Percentiles rank a stretch among this genome's conserved stretches.
Evolutionary conservation across 2,113 vertebrate species (phyloP).

Genomic region (Gallinago paraguaiae): DNA sequence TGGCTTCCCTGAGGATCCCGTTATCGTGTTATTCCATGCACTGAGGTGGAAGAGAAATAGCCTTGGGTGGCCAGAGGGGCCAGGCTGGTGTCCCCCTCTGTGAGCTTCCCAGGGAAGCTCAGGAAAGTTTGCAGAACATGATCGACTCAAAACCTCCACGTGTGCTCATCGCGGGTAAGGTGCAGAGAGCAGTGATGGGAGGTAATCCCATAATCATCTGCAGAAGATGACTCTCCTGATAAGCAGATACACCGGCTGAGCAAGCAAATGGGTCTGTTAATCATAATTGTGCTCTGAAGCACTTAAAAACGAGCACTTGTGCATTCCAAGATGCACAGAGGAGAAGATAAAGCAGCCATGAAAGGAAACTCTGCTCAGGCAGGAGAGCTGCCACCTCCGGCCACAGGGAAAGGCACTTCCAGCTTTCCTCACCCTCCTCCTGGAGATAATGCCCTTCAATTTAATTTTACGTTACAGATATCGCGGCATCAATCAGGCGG

Average conservation of each 20-base stretch:
- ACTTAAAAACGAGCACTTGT: not conserved
- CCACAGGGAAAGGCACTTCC: not conserved
- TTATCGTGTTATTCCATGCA: not conserved
- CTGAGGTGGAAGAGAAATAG: not conserved
- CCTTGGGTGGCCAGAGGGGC: not conserved
- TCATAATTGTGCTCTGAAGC: not conserved
- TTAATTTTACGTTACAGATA: not conserved
- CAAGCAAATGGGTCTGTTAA: not conserved
- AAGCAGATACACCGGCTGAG: not conserved
- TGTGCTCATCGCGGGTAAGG: not conserved
- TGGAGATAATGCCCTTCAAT: not conserved
- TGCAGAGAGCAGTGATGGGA: not conserved
- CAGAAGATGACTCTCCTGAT: not conserved
- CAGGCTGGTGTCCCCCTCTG: fast-evolving
- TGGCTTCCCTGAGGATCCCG: not conserved
- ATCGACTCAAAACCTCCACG: not conserved
- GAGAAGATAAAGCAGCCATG: not conserved
- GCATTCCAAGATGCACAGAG: fast-evolving
- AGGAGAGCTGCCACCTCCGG: not conserved
- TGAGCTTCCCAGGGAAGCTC: not conserved
- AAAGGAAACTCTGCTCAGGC: fast-evolving
- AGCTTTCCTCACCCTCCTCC: not conserved
- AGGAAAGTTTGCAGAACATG: not conserved
- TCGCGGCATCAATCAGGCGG: not conserved
- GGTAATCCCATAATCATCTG: not conserved